Percentiles rank a stretch among this genome's conserved stretches.
These are phyloP conservation scores for Panurus biarmicus DNA, from an alignment of 2,113 vertebrate genomes.

Conservation along the genomic window DNA sequence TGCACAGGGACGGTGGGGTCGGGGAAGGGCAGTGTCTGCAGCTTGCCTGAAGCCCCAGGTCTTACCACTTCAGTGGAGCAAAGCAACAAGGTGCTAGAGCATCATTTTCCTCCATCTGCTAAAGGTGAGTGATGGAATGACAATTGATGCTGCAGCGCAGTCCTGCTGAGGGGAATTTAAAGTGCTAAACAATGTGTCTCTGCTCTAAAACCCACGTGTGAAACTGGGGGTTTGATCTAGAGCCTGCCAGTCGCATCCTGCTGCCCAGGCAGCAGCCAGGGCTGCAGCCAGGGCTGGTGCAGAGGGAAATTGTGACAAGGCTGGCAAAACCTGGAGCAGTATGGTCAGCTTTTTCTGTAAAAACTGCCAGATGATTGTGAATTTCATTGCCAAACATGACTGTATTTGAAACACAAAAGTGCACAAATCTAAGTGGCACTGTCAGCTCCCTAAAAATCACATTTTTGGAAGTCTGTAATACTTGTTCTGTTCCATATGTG, in stretches of 20 bases:
- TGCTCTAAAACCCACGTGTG: not conserved
- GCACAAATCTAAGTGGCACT: conserved; percentile 9
- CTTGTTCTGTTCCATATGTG: conserved; percentile 47
- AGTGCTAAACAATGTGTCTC: not conserved
- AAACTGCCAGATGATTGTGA: conserved; percentile 20
- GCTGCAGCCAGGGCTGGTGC: not conserved
- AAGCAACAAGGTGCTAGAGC: not conserved
- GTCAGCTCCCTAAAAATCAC: conserved; percentile 41
- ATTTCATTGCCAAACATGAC: conserved; percentile 15
- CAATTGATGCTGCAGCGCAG: not conserved
- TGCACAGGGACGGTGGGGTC: fast-evolving
- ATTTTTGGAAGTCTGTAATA: conserved; percentile 42
- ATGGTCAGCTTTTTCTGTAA: not conserved
- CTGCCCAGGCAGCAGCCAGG: not conserved
- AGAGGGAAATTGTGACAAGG: not conserved
- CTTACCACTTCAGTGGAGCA: not conserved
- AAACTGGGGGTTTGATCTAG: not conserved
- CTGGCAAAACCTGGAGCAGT: not conserved
- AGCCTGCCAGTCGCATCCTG: not conserved
- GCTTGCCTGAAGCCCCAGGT: not conserved
- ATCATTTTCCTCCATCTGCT: fast-evolving
- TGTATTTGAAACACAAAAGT: conserved; percentile 11
- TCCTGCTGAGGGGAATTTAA: not conserved
- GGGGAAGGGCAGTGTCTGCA: not conserved
- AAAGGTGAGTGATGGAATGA: not conserved